Evolutionary conservation across 2,888 invertebrate species (phyloP).

Genomic region (Drosophila paranaensis): DNA sequence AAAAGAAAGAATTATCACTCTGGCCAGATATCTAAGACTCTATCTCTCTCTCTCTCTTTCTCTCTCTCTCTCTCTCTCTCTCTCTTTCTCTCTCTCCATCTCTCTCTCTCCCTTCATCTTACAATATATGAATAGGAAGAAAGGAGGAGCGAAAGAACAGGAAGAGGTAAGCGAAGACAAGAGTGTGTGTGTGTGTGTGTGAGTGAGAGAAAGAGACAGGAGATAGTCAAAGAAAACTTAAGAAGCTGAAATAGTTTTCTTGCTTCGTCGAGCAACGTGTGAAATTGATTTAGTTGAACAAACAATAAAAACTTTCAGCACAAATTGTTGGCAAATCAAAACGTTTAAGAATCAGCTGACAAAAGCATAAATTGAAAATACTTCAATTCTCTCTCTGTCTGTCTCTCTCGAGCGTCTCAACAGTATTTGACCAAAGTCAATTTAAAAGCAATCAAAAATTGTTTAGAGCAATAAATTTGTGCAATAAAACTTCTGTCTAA

Average conservation of each 20-base stretch:
- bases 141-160: too few species aligned
- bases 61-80: too few species aligned
- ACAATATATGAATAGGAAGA: too few species aligned
- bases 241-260: not conserved
- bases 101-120: too few species aligned
- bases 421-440: slow-evolving; percentile 8
- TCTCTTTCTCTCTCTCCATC: too few species aligned
- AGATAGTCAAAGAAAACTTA: too few species aligned
- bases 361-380: slow-evolving; percentile 2
- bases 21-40: too few species aligned
- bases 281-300: not conserved
- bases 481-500: slow-evolving; percentile 5
- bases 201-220: not conserved
- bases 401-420: not conserved
- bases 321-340: not conserved
- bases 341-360: slow-evolving; percentile 2
- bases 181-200: too few species aligned
- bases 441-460: slow-evolving; percentile 15
- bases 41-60: too few species aligned
- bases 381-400: not conserved
- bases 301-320: not conserved
- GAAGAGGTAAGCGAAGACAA: too few species aligned
- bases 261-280: too few species aligned
- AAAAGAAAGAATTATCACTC: too few species aligned
- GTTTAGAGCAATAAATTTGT: slow-evolving; percentile 1